Evolutionary conservation across 2,888 invertebrate genomes (phyloP), one percentile per base, ranked within the genome.

Genomic region (Lasius fuliginosus): DNA sequence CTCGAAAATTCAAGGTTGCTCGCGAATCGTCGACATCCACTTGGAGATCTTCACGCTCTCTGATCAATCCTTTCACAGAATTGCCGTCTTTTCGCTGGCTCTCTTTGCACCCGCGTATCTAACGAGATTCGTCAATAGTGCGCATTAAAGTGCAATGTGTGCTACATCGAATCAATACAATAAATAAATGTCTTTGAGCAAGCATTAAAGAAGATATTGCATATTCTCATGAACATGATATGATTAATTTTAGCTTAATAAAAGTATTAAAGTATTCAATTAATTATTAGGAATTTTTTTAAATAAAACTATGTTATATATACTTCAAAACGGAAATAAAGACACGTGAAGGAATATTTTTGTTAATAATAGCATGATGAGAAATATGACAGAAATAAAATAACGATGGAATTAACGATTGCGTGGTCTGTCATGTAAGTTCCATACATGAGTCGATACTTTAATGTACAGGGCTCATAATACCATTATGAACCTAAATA

Each of bases 11-110:
- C 42, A 11, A 60, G 2, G n/a, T 9, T n/a, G 27, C 27, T 56
- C 18, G 40, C 23, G 71, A 85, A 60, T 23, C 56, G 18, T 58
- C 68, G 36, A 23, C 49, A n/a, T 71, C 62, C 36, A 49, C 36
- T 40, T 69, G 74, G 0, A 85, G 36, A 58, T 65, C 58, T 67
- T 82, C 82, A 42, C 4, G 69, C 6, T 76, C 68, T 33, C 62
- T 64, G 40, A 1, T 6, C 23, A 42, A 23, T 75, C 5, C 53
- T 79, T 60, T 82, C 27, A 15, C 15, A 9, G n/a, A 23, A 9
- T 18, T 71, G 33, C 1, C 15, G 1, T 53, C 46, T 42, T 85
- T 82, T 27, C 15, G 65, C 2, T 67, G 85, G 1, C 5, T 5
- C 6, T 36, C 79, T 27, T 71, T 71, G n/a, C 79, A 81, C 3